These are phyloP conservation scores for Sinodicranocentrus sp. DNA, from an alignment of 2,888 invertebrate genomes.

Conservation along the genomic window DNA sequence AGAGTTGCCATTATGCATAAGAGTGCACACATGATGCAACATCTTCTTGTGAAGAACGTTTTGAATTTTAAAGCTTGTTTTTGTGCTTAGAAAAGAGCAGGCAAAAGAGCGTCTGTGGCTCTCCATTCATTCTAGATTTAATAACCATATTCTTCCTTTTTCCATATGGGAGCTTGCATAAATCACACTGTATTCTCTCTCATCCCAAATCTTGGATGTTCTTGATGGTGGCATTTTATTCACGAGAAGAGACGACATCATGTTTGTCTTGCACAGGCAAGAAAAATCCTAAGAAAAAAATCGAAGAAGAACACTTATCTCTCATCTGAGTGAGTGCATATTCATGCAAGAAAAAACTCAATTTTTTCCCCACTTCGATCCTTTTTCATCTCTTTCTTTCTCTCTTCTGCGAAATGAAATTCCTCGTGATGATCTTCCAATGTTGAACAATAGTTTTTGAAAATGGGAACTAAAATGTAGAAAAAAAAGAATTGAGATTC, in stretches of 20 bases:
- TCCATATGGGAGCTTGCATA: conserved; percentile 27
- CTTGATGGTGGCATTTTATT: too few species aligned
- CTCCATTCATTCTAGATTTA: conserved; percentile 34
- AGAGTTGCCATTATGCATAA: too few species aligned
- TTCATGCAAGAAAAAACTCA: background rate
- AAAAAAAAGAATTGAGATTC: background rate
- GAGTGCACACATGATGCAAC: too few species aligned
- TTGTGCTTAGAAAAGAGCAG: background rate
- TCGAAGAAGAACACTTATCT: background rate
- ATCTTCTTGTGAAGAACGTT: too few species aligned
- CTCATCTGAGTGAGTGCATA: conserved; percentile 3
- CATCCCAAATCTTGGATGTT: too few species aligned
- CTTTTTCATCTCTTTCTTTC: background rate
- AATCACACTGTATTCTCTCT: too few species aligned
- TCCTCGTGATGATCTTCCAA: conserved; percentile 1
- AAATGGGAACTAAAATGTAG: background rate
- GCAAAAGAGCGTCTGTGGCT: conserved; percentile 3
- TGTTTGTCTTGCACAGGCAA: background rate
- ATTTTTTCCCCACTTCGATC: conserved; percentile 7
- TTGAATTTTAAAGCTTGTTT: background rate
- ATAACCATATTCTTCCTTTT: conserved; percentile 36
- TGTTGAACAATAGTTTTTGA: background rate
- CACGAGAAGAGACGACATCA: too few species aligned
- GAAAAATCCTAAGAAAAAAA: background rate
- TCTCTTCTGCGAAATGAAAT: background rate